A percentile compares a stretch with the other conserved stretches of the same genome.
phyloP scores from a whole-genome alignment of 2,888 invertebrate genomes.

The Camptogramma bilineatum region DNA sequence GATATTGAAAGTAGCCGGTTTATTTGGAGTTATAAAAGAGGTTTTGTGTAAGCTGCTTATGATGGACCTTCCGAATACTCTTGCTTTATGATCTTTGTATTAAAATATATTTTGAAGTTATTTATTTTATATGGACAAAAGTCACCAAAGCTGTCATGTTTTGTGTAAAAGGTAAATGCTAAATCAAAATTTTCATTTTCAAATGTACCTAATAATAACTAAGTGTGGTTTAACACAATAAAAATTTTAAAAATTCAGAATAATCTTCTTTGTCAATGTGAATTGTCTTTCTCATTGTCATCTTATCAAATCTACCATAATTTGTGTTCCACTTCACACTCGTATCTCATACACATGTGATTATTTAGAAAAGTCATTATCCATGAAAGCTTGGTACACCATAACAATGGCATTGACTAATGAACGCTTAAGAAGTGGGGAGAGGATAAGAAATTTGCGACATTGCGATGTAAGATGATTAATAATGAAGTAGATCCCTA shows the following conservation, averaged over 20 bases:
- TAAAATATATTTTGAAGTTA: not conserved
- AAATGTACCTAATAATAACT: no score
- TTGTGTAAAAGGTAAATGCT: no score
- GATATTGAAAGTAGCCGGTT: conserved; percentile 65
- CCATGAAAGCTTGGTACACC: conserved; percentile 44
- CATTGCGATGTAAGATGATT: not conserved
- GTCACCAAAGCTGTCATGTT: no score
- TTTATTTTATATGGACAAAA: no score
- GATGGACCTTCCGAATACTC: conserved; percentile 46
- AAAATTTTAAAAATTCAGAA: no score
- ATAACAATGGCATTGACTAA: conserved; percentile 36
- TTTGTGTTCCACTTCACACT: conserved; percentile 13
- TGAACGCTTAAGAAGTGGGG: conserved; percentile 31
- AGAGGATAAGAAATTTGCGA: conserved; percentile 6
- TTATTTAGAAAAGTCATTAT: conserved; percentile 54
- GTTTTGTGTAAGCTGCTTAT: conserved; percentile 58
- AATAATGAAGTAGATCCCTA: not conserved
- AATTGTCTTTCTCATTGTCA: no score
- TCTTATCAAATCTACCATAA: not conserved
- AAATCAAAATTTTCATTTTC: no score
- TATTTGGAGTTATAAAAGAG: conserved; percentile 49
- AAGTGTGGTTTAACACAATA: no score
- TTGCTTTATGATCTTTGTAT: conserved; percentile 13
- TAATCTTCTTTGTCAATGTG: no score
- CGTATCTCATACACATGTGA: conserved; percentile 37